Percentiles rank a stretch among this genome's conserved stretches.
These are phyloP conservation scores for Aldrovandia affinis DNA, from an alignment of 2,797 vertebrate genomes.

Conservation along the genomic window DNA sequence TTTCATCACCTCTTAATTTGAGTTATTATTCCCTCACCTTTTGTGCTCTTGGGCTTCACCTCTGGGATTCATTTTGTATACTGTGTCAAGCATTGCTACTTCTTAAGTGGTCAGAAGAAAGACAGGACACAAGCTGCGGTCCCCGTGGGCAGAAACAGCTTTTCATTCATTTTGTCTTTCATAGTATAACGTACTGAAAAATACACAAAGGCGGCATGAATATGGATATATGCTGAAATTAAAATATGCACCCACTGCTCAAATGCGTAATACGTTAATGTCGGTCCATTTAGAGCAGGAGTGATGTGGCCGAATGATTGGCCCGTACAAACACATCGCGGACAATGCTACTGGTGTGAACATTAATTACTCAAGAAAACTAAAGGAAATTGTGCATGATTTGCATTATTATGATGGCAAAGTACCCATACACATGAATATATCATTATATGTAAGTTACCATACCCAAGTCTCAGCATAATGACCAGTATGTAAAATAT, in stretches of 20 bases:
- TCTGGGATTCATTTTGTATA: conserved; percentile 27
- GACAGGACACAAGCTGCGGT: conserved; percentile 24
- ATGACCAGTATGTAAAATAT: too few relatives aligned
- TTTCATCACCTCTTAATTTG: conserved; percentile 39
- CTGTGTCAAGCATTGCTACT: conserved; percentile 31
- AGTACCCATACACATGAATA: too few relatives aligned
- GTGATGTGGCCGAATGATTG: neutral
- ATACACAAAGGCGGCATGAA: conserved; percentile 7
- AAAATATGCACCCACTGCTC: neutral
- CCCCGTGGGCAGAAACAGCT: conserved; percentile 19
- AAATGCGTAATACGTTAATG: neutral
- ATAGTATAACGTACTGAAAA: neutral
- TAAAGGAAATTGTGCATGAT: neutral
- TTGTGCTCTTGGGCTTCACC: conserved; percentile 27
- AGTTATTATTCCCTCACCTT: conserved; percentile 35
- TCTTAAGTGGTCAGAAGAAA: conserved; percentile 38
- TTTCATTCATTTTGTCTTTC: conserved; percentile 23
- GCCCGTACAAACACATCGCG: neutral
- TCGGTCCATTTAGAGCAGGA: neutral
- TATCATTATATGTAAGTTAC: too few relatives aligned
- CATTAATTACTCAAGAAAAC: neutral
- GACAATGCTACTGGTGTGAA: neutral
- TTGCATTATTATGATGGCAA: neutral
- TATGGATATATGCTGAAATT: conserved; percentile 8
- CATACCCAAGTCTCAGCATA: too few relatives aligned